Evolutionary conservation across 2,888 invertebrate genomes (phyloP).

Genomic region (Zaprionus obscuricornis): DNA sequence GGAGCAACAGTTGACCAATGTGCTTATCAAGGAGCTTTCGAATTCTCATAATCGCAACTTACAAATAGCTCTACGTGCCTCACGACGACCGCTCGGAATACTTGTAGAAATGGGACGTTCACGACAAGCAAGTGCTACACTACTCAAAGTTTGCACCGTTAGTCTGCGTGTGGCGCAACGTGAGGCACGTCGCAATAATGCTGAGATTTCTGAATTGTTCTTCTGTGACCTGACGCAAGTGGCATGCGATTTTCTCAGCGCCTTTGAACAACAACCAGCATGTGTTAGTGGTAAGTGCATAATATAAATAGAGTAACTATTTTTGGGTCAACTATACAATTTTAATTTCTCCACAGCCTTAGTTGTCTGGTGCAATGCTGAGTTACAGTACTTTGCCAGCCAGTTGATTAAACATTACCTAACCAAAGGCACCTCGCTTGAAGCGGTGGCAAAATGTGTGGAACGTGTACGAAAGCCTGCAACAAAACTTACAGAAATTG

Average conservation of each 20-base stretch:
- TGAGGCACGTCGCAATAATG: constrained; percentile 82
- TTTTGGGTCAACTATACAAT: background rate
- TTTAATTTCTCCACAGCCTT: constrained; percentile 88
- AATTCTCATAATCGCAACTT: constrained; percentile 95
- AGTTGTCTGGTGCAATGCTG: constrained; percentile 95
- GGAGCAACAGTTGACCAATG: constrained; percentile 91
- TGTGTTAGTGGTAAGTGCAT: constrained; percentile 87
- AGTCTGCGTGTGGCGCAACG: constrained; percentile 82
- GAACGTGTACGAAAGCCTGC: constrained; percentile 88
- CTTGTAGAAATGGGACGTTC: constrained; percentile 85
- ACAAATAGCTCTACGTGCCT: constrained; percentile 94
- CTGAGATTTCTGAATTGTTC: constrained; percentile 86
- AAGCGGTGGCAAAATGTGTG: constrained; percentile 93
- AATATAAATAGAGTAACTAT: background rate
- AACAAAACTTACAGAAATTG: constrained; percentile 86
- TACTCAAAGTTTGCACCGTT: constrained; percentile 81
- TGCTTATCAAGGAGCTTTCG: constrained; percentile 94
- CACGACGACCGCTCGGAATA: constrained; percentile 92
- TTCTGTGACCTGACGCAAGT: constrained; percentile 89
- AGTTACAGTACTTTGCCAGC: constrained; percentile 90
- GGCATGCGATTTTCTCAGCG: constrained; percentile 89
- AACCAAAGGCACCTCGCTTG: constrained; percentile 93
- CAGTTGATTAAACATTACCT: constrained; percentile 95
- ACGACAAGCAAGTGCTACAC: constrained; percentile 83
- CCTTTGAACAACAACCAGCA: constrained; percentile 91